Conservation (phyloP, 2,888 invertebrate genomes). For the Drosophila borealis region DNA sequence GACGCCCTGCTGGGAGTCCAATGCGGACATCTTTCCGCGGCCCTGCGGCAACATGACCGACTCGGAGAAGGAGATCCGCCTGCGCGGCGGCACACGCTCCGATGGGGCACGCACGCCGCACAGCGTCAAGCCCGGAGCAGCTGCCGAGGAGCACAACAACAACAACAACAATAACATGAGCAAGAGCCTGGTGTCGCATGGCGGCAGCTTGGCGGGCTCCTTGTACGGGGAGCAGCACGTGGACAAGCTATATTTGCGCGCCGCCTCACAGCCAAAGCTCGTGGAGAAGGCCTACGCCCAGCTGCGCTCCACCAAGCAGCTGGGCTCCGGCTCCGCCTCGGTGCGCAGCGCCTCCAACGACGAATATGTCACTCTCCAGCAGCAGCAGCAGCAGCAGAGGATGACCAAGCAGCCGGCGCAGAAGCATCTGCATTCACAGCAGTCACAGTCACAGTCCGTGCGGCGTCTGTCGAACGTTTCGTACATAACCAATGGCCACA, state of each 20-base stretch:
- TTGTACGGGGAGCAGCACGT: conserved; percentile 90
- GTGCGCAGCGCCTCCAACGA: conserved; percentile 76
- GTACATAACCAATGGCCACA: conserved; percentile 81
- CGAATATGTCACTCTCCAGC: conserved; percentile 82
- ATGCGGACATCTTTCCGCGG: conserved; percentile 92
- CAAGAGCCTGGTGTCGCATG: conserved; percentile 38
- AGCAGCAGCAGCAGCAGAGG: conserved; percentile 39
- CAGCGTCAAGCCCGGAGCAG: conserved; percentile 65
- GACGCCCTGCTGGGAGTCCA: conserved; percentile 92
- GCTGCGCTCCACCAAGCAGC: conserved; percentile 81
- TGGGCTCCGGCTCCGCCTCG: conserved; percentile 55
- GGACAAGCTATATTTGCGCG: conserved; percentile 89
- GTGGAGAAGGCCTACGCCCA: conserved; percentile 85
- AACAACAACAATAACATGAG: conserved; percentile 67
- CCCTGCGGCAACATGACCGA: conserved; percentile 93
- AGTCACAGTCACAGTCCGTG: conserved; percentile 37
- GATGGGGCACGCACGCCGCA: conserved; percentile 88
- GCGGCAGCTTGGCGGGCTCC: conserved; percentile 47
- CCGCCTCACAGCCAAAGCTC: conserved; percentile 86
- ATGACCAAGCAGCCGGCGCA: conserved; percentile 35
- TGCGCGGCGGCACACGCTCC: conserved; percentile 88
- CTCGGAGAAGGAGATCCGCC: conserved; percentile 89
- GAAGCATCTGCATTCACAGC: conserved; percentile 55
- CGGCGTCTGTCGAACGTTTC: conserved; percentile 65
- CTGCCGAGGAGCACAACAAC: conserved; percentile 27